Percentiles rank a stretch among this genome's conserved stretches.
Conservation (phyloP, 2,113 vertebrate species). For the Climacteris rufus region DNA sequence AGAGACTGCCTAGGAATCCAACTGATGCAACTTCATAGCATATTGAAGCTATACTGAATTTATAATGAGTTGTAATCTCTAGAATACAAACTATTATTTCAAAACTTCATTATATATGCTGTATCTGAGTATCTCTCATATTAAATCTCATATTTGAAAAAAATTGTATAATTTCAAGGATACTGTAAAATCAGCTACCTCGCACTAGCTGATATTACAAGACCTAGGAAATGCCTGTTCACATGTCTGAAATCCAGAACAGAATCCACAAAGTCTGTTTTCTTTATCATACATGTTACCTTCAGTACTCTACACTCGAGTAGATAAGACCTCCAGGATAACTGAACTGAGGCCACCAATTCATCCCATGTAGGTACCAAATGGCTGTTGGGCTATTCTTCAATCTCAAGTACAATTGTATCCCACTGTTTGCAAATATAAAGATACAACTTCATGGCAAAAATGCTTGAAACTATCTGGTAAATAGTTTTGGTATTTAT, state of each 20-base stretch:
- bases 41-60: neutral
- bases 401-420: neutral
- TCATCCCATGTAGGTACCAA: conserved; percentile 36
- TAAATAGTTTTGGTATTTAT: neutral
- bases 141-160: conserved; percentile 6
- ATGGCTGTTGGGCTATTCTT: neutral
- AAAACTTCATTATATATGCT: neutral
- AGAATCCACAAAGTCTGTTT: conserved; percentile 45
- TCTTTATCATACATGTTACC: conserved; percentile 73
- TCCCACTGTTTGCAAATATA: neutral
- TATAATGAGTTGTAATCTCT: neutral
- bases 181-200: conserved; percentile 63
- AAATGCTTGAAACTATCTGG: neutral
- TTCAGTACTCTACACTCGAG: conserved; percentile 71
- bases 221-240: neutral
- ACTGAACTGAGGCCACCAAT: conserved; percentile 73
- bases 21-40: neutral
- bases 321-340: conserved; percentile 80
- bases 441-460: neutral
- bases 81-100: neutral
- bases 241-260: conserved; percentile 59
- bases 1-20: neutral
- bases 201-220: conserved; percentile 51
- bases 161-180: conserved; percentile 6
- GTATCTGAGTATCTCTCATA: neutral